Conservation (phyloP, 1,140 invertebrate genomes). For the Scaptomyza hsui region DNA sequence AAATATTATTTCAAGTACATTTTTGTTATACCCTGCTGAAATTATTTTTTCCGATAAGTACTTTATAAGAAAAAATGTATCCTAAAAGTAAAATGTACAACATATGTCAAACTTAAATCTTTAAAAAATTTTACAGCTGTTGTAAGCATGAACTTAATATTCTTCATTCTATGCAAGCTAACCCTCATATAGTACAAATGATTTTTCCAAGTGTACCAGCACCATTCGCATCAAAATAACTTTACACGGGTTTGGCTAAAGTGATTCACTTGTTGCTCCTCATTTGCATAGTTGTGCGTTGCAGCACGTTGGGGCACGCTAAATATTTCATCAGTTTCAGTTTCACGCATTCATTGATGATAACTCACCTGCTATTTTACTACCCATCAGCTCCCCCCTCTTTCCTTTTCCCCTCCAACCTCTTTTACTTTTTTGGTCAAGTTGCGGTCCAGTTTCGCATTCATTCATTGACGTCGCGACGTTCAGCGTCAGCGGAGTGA, state of each 20-base stretch:
- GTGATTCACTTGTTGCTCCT: constrained; percentile 67
- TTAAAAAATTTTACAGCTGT: too few species aligned
- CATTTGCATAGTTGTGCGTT: constrained; percentile 63
- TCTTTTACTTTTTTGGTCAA: not conserved
- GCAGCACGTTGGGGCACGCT: constrained; percentile 35
- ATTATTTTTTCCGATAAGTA: too few species aligned
- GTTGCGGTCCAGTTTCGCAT: constrained; percentile 67
- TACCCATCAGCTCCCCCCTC: constrained; percentile 16
- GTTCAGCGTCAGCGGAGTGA: constrained; percentile 63
- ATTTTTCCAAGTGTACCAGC: not conserved
- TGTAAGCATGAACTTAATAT: too few species aligned
- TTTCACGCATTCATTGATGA: constrained; percentile 58
- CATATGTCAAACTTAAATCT: too few species aligned
- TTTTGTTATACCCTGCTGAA: too few species aligned
- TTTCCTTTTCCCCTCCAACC: constrained; percentile 5
- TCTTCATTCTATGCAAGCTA: too few species aligned
- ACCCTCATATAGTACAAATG: too few species aligned
- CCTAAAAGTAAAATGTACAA: too few species aligned
- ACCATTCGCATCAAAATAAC: not conserved
- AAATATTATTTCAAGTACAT: too few species aligned
- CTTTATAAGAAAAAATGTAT: too few species aligned
- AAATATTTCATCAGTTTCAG: constrained; percentile 33
- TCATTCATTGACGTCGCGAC: constrained; percentile 68
- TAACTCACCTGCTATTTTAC: constrained; percentile 29
- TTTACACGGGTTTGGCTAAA: not conserved